Evolutionary conservation across 64 coral and sea anemone species (phyloP).

Genomic region (Dendrophyllia cribrosa): DNA sequence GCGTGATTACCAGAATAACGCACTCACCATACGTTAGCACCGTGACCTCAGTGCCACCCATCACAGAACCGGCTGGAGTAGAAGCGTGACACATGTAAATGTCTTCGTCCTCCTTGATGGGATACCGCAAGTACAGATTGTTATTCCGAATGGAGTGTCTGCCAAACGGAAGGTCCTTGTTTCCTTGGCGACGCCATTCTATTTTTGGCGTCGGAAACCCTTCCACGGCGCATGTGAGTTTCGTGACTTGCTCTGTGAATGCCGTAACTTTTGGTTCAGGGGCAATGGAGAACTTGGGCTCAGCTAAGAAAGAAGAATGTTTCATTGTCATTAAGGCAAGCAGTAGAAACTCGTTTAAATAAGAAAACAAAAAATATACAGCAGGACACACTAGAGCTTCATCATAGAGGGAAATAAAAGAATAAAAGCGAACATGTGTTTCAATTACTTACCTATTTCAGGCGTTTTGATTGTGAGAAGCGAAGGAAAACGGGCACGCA

Average conservation of each 20-base stretch:
- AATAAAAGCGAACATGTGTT: too few species aligned
- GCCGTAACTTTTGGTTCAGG: slow-evolving; percentile 33
- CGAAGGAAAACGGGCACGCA: too few species aligned
- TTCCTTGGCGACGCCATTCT: slow-evolving; percentile 51
- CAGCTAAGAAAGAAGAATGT: background rate
- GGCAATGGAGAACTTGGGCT: slow-evolving; percentile 24
- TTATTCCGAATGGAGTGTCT: slow-evolving; percentile 45
- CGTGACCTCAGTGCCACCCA: slow-evolving; percentile 31
- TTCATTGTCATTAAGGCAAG: too few species aligned
- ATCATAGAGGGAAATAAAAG: too few species aligned
- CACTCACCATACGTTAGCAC: slow-evolving; percentile 44
- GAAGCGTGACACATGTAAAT: slow-evolving; percentile 61
- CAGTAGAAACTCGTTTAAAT: too few species aligned
- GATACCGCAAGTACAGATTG: slow-evolving; percentile 44
- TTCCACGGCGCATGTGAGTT: slow-evolving; percentile 46
- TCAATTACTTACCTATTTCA: too few species aligned
- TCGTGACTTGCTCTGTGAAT: slow-evolving; percentile 25
- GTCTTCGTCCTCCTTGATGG: slow-evolving; percentile 53
- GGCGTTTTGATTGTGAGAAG: too few species aligned
- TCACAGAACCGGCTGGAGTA: slow-evolving; percentile 48
- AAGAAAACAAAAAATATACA: too few species aligned
- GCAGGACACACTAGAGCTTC: too few species aligned
- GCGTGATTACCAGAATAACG: background rate
- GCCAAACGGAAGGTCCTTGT: slow-evolving; percentile 28
- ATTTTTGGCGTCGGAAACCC: slow-evolving; percentile 42